Base-by-base conservation (phyloP, 2,888 invertebrate genomes). In the Aphodius sticticus region DNA sequence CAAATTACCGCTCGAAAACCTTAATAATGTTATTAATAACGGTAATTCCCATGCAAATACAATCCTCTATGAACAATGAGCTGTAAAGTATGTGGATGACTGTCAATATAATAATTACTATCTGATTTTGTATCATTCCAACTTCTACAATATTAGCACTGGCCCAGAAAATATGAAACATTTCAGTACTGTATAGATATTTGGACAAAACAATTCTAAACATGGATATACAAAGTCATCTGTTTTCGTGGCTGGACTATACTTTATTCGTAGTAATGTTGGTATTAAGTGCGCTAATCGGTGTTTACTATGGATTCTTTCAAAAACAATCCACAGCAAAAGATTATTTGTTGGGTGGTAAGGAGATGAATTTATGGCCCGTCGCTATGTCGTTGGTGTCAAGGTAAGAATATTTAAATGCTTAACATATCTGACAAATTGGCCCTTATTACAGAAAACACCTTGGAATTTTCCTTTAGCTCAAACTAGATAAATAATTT, bases 321-420 rank as follows among this genome's bases (percentile, higher is more conserved):
- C 76, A 79, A 76, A 79, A 79, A 12, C 79, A 79, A 71, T 71
- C 70, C 12, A 76, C 79, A 0, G 76, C 79, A 14, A 12, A 26
- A 7, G 79, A 79, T 71, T 79, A 79, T 53, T 35, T 79, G 16
- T 16, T 76, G 9, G 79, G 79, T 9, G 76, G 76, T 7, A 79
- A 79, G n/a, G 35, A 77, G n/a, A 79, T 79, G 79, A 71, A 6
- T 6, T 14, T 79, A 16, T 76, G 70, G 72, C 79, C 79, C 7
- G 37, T 76, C 12, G 26, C 79, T 9, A 76, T 79, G 79, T 79
- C 79, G 6, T 38, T 79, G n/a, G 79, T 71, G 16, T 76, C 79
- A 69, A 79, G 79, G 79, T 79, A 76, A 76, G 14, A 26, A 26
- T 3, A 26, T 26, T 26, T n/a, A n/a, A n/a, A n/a, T n/a, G n/a